Percentiles rank a stretch among this genome's conserved stretches.
phyloP scores from a whole-genome alignment of 35 echinoderm and acorn worm species.

The Eucidaris tribuloides region DNA sequence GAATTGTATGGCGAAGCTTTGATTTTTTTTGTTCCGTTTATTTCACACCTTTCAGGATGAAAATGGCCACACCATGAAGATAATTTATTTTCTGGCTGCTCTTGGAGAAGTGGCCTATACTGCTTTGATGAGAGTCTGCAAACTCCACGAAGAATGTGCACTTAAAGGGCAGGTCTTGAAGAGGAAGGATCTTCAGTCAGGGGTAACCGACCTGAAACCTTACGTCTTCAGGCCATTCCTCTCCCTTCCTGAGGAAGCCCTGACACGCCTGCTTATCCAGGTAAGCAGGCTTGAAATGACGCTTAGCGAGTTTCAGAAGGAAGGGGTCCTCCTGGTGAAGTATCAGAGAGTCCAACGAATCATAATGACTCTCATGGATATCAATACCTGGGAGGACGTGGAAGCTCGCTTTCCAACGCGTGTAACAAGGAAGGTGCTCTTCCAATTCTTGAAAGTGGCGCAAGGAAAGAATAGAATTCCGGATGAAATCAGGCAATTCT shows the following conservation, averaged over 20 bases:
- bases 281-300: background rate
- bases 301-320: background rate
- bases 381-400: background rate
- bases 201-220: background rate
- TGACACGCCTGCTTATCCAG: background rate
- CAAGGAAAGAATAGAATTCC: no score
- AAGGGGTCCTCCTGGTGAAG: background rate
- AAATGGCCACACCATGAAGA: background rate
- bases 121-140: background rate
- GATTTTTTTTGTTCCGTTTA: no score
- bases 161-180: background rate
- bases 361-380: background rate
- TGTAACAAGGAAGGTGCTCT: background rate
- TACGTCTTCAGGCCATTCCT: background rate
- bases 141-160: background rate
- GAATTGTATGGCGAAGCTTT: no score
- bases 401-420: background rate
- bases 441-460: background rate
- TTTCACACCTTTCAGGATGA: no score
- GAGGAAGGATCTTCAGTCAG: background rate
- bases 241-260: background rate
- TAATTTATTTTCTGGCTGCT: background rate
- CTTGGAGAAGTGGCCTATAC: background rate
- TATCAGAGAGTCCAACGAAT: background rate
- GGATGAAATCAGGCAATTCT: no score